Percentiles rank a stretch among this genome's conserved stretches.
Evolutionary conservation across 92 coral and sea anemone species (phyloP).

Genomic region (Porites cylindrica): DNA sequence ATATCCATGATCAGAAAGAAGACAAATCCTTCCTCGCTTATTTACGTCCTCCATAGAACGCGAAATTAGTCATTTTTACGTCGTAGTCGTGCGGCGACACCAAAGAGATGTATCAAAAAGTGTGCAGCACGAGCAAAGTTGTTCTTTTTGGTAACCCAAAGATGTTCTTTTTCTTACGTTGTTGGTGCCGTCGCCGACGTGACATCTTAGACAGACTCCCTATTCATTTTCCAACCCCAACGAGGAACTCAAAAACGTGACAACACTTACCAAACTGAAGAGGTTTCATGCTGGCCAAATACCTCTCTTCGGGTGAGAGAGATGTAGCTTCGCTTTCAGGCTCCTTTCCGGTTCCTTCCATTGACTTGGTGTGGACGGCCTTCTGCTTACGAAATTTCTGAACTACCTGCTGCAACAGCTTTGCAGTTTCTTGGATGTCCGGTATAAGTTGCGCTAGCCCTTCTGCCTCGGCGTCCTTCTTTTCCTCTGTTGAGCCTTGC

Average conservation of each 20-base stretch:
- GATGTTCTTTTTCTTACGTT: too few relatives aligned
- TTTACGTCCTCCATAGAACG: too few relatives aligned
- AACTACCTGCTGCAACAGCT: slow-evolving; percentile 80
- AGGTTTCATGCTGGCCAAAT: slow-evolving; percentile 85
- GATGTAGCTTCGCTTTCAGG: slow-evolving; percentile 30
- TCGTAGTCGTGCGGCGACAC: too few relatives aligned
- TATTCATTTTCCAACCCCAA: not conserved
- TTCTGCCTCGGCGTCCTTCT: slow-evolving; percentile 91
- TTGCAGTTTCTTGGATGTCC: slow-evolving; percentile 95
- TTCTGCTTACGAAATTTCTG: slow-evolving; percentile 69
- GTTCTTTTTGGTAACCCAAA: too few relatives aligned
- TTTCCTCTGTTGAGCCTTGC: slow-evolving; percentile 38
- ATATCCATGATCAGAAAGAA: too few relatives aligned
- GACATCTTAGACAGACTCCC: too few relatives aligned
- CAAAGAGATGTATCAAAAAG: too few relatives aligned
- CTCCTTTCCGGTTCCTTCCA: slow-evolving; percentile 29
- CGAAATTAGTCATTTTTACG: too few relatives aligned
- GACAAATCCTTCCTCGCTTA: too few relatives aligned
- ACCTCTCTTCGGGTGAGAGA: slow-evolving; percentile 84
- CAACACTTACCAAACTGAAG: slow-evolving; percentile 92
- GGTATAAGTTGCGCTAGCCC: slow-evolving; percentile 94
- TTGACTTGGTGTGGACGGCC: slow-evolving; percentile 40
- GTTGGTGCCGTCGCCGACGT: too few relatives aligned
- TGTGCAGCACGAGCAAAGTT: too few relatives aligned
- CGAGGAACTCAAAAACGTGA: not conserved